These are phyloP conservation scores for Microplitis mediator DNA, from an alignment of 1,140 invertebrate species.

Conservation along the genomic window DNA sequence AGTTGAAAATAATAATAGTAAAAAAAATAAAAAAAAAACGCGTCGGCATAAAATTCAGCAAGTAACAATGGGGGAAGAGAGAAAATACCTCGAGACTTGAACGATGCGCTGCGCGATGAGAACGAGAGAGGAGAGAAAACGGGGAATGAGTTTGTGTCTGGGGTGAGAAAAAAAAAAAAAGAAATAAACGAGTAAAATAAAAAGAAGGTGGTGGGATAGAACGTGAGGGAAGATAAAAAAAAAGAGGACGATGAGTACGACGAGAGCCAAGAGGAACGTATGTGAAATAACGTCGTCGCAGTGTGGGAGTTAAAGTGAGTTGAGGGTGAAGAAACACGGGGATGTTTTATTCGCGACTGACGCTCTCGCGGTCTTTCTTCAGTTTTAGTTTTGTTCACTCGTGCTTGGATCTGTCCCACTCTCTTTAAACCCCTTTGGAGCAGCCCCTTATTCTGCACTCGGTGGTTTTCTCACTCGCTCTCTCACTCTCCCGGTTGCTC, in stretches of 20 bases:
- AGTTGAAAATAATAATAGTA: neutral
- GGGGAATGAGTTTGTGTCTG: neutral
- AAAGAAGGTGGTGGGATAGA: neutral
- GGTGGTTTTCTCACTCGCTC: neutral
- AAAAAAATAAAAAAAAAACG: neutral
- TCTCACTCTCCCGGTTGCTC: neutral
- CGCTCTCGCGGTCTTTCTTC: too few relatives aligned
- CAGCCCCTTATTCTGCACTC: too few relatives aligned
- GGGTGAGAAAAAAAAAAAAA: neutral
- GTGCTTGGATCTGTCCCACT: too few relatives aligned
- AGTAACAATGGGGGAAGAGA: neutral
- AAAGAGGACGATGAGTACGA: neutral
- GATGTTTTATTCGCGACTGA: neutral
- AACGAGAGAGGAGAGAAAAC: too few relatives aligned
- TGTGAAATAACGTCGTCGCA: conserved; percentile 18
- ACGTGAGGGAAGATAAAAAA: neutral
- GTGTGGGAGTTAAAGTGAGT: neutral
- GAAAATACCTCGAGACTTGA: conserved; percentile 4
- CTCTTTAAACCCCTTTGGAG: too few relatives aligned
- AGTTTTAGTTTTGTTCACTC: neutral
- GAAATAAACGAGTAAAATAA: neutral
- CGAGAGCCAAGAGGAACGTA: neutral
- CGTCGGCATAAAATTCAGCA: conserved; percentile 12
- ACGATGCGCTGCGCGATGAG: neutral
- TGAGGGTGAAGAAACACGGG: neutral